These are phyloP conservation scores for Oligia fasciuncula DNA, from an alignment of 2,888 invertebrate genomes.

Conservation along the genomic window DNA sequence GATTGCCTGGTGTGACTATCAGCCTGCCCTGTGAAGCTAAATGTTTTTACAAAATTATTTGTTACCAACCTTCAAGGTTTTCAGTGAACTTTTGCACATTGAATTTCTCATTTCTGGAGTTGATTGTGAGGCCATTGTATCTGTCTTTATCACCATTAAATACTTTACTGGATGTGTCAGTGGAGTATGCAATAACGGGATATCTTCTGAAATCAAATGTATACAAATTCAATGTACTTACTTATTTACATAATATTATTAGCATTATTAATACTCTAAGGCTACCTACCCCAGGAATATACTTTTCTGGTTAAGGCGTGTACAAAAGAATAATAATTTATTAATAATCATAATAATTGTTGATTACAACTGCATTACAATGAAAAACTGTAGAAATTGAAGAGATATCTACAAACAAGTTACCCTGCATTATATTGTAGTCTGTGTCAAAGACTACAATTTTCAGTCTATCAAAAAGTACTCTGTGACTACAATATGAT, in stretches of 20 bases:
- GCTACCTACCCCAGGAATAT: slow-evolving; percentile 45
- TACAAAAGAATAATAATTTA: slow-evolving; percentile 52
- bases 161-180: slow-evolving; percentile 46
- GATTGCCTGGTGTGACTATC: not conserved
- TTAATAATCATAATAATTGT: slow-evolving; percentile 39
- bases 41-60: not conserved
- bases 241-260: too few relatives aligned
- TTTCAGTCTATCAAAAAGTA: too few relatives aligned
- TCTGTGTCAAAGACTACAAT: too few relatives aligned
- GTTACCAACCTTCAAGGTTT: slow-evolving; percentile 78
- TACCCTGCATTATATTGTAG: too few relatives aligned
- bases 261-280: not conserved
- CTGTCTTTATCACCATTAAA: slow-evolving; percentile 78
- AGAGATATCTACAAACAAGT: not conserved
- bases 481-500: too few relatives aligned
- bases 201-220: slow-evolving; percentile 64
- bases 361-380: slow-evolving; percentile 21
- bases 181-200: slow-evolving; percentile 62
- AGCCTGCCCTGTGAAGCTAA: not conserved
- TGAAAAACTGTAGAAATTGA: not conserved
- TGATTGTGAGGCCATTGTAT: slow-evolving; percentile 82
- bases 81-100: slow-evolving; percentile 68
- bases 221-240: not conserved
- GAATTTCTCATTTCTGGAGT: slow-evolving; percentile 73
- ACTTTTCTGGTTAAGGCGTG: slow-evolving; percentile 26